Conservation (phyloP, 2,113 vertebrate species). For the Crypturellus undulatus region DNA sequence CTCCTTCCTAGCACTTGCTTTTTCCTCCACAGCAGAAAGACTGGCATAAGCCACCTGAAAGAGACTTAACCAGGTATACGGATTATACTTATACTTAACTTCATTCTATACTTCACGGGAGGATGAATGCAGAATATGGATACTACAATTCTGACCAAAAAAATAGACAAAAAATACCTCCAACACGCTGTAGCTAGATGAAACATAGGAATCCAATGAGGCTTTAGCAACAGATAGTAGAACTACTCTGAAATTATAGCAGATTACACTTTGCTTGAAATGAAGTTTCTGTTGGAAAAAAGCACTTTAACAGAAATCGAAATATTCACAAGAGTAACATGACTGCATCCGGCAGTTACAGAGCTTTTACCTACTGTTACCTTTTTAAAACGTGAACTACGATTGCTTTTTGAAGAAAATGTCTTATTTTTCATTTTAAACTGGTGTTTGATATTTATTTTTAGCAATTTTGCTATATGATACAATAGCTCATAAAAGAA, state of each 20-base stretch:
- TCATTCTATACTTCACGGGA: no score
- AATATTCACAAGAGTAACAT: not conserved
- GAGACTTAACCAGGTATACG: not conserved
- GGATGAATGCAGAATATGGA: not conserved
- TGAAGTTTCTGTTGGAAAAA: not conserved
- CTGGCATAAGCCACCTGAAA: accelerated
- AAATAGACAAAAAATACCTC: not conserved
- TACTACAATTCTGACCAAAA: not conserved
- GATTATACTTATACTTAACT: no score
- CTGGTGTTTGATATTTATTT: not conserved
- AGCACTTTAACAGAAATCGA: not conserved
- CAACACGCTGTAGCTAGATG: not conserved
- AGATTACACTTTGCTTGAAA: not conserved
- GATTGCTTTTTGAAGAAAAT: not conserved
- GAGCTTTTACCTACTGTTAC: not conserved
- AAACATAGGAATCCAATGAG: not conserved
- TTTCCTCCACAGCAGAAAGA: not conserved
- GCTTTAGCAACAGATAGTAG: not conserved
- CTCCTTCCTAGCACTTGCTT: not conserved
- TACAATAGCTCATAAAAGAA: conserved; percentile 10
- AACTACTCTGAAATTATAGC: not conserved
- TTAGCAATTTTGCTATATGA: not conserved
- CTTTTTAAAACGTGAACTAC: not conserved
- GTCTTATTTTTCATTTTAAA: not conserved
- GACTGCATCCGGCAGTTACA: not conserved